Evolutionary conservation across 2,888 invertebrate genomes (phyloP).

Genomic region (Holacanthella duospinosa): DNA sequence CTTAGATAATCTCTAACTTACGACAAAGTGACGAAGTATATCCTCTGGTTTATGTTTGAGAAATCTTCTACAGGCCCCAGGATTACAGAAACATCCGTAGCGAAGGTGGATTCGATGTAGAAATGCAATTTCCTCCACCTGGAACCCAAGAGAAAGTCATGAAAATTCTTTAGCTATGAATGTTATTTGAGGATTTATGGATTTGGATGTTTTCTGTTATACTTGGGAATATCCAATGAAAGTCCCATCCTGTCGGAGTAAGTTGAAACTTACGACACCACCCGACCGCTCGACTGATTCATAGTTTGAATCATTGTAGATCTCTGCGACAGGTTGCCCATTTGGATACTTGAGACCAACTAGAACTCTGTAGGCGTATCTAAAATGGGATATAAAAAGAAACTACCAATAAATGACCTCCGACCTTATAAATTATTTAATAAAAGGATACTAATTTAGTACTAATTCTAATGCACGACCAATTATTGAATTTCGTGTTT

Average conservation of each 20-base stretch:
- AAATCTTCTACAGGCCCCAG: slow-evolving; percentile 81
- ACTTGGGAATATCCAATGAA: slow-evolving; percentile 84
- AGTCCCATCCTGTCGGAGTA: slow-evolving; percentile 62
- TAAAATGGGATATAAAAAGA: slow-evolving; percentile 7
- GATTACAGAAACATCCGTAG: slow-evolving; percentile 94
- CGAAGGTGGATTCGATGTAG: slow-evolving; percentile 74
- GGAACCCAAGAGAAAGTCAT: too few species aligned
- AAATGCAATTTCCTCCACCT: slow-evolving; percentile 81
- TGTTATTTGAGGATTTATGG: neutral
- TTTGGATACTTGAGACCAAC: slow-evolving; percentile 58
- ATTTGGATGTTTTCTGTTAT: too few species aligned
- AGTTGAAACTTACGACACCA: slow-evolving; percentile 77
- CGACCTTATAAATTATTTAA: too few species aligned
- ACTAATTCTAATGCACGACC: too few species aligned
- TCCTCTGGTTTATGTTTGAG: slow-evolving; percentile 57
- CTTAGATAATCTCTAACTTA: too few species aligned
- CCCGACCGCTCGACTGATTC: slow-evolving; percentile 59
- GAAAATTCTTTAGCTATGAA: neutral
- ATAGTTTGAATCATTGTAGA: slow-evolving; percentile 66
- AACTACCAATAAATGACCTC: too few species aligned
- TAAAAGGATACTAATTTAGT: too few species aligned
- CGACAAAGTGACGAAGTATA: slow-evolving; percentile 62
- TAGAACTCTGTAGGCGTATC: slow-evolving; percentile 58
- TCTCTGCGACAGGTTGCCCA: slow-evolving; percentile 54
- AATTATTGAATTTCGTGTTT: too few species aligned